Evolutionary conservation across 2,113 vertebrate genomes (phyloP).

Genomic region (Petroica traversi): DNA sequence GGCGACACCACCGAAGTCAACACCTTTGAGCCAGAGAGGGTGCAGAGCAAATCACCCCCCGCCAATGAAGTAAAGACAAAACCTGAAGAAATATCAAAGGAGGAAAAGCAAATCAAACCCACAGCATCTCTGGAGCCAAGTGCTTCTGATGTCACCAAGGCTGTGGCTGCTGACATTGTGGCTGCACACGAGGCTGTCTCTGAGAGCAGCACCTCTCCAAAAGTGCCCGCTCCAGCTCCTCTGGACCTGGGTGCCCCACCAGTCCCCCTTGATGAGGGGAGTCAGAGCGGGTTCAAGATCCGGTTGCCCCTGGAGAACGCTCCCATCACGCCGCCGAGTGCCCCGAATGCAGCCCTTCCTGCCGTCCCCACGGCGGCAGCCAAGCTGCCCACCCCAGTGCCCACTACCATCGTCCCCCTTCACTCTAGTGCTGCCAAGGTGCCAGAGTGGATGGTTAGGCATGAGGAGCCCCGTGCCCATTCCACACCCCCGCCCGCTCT

Average conservation of each 20-base stretch:
- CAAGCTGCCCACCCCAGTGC: slow-evolving; percentile 67
- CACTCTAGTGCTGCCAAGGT: slow-evolving; percentile 70
- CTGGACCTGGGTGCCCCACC: slow-evolving; percentile 5
- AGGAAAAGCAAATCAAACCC: slow-evolving; percentile 47
- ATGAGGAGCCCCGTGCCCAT: slow-evolving; percentile 82
- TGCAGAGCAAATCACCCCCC: slow-evolving; percentile 42
- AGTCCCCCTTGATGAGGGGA: slow-evolving; percentile 7
- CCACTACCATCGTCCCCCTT: slow-evolving; percentile 66
- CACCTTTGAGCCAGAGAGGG: slow-evolving; percentile 60
- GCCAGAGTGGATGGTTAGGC: slow-evolving; percentile 86
- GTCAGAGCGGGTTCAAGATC: slow-evolving; percentile 70
- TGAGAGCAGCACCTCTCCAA: slow-evolving; percentile 56
- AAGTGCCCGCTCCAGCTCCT: neutral
- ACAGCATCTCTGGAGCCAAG: neutral
- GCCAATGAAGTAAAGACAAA: neutral
- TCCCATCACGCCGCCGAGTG: slow-evolving; percentile 63
- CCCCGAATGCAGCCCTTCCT: slow-evolving; percentile 4
- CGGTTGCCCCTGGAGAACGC: slow-evolving; percentile 68
- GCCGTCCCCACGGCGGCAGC: slow-evolving; percentile 35
- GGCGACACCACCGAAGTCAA: slow-evolving; percentile 39
- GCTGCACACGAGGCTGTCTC: neutral
- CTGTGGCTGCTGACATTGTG: neutral
- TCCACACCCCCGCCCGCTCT: slow-evolving; percentile 81
- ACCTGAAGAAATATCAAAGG: slow-evolving; percentile 39
- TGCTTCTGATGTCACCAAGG: neutral